phyloP scores from a whole-genome alignment of 2,113 vertebrate species.

The Thermophis baileyi region DNA sequence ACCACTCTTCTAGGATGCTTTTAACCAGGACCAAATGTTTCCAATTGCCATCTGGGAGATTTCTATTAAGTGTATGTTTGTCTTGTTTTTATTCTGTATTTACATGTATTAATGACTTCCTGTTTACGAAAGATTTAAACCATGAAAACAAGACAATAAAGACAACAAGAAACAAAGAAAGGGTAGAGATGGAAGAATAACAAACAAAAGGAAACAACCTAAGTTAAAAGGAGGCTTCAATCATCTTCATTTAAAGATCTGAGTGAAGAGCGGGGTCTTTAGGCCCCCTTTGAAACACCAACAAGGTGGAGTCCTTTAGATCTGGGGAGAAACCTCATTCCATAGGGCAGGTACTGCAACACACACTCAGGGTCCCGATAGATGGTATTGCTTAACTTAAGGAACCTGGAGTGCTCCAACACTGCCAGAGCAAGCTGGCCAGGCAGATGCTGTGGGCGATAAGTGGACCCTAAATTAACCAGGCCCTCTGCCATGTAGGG shows the following conservation, averaged over 20 bases:
- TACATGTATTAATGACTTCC: background rate
- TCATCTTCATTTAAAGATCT: background rate
- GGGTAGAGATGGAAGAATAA: background rate
- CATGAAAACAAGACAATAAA: background rate
- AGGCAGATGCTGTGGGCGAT: background rate
- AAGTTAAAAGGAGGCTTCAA: background rate
- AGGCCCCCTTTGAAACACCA: background rate
- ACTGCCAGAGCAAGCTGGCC: background rate
- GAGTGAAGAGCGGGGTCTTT: background rate
- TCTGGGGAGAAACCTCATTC: background rate
- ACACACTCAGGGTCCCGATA: background rate
- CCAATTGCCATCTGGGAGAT: background rate
- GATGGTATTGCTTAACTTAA: background rate
- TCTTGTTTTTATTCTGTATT: background rate
- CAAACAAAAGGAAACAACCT: background rate
- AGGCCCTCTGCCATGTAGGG: background rate
- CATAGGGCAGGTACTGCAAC: background rate
- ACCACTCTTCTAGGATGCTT: background rate
- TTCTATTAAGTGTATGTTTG: background rate
- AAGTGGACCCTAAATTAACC: background rate
- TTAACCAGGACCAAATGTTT: background rate
- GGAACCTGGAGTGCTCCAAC: background rate
- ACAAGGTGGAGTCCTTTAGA: background rate
- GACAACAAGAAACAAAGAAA: background rate
- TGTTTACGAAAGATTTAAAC: background rate